These are phyloP conservation scores for Puffinus mauretanicus DNA, from an alignment of 2,113 vertebrate species.

Conservation along the genomic window DNA sequence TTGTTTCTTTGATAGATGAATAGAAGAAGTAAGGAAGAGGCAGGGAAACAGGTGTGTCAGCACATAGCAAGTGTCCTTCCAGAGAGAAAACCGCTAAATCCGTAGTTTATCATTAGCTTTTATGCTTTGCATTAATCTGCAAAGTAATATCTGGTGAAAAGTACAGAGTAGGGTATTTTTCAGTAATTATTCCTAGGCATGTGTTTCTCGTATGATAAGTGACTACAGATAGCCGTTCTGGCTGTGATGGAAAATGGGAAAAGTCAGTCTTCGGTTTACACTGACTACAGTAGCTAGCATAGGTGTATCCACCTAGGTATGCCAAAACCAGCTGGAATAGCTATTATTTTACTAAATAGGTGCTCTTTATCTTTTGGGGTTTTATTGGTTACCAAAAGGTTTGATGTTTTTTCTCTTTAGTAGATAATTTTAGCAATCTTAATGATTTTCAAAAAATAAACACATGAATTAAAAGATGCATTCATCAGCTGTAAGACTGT, in stretches of 20 bases:
- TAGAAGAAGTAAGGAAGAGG: not conserved
- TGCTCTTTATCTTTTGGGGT: not conserved
- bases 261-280: not conserved
- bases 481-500: not conserved
- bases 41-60: not conserved
- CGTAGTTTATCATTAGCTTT: not conserved
- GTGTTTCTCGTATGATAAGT: not conserved
- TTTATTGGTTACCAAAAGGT: not conserved
- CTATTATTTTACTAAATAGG: slow-evolving; percentile 3
- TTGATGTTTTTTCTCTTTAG: not conserved
- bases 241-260: not conserved
- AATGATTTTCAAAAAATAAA: slow-evolving; percentile 6
- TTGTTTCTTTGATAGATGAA: not conserved
- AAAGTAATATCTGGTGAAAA: not conserved
- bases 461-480: not conserved
- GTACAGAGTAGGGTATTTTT: not conserved
- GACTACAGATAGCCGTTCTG: not conserved
- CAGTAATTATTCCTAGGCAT: not conserved
- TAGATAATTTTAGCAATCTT: slow-evolving; percentile 8
- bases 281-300: not conserved
- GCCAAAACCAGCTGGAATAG: not conserved
- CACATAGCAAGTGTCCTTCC: not conserved
- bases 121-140: slow-evolving; percentile 2
- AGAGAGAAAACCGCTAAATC: not conserved
- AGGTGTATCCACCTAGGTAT: not conserved